Percentiles rank a stretch among this genome's conserved stretches.
phyloP scores from a whole-genome alignment of 2,113 vertebrate genomes.

The Hyla sarda region DNA sequence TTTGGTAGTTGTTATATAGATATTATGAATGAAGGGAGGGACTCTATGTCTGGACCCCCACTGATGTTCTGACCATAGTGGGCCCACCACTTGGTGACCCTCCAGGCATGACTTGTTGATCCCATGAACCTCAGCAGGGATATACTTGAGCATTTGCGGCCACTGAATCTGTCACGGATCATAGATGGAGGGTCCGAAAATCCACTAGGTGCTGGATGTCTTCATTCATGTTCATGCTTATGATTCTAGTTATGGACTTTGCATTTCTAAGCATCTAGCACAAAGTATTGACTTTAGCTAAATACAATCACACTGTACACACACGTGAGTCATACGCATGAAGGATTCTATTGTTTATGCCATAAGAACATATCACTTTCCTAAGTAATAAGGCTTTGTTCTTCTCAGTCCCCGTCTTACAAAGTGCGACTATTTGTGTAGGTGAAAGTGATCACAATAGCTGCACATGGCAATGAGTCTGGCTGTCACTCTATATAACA shows the following conservation, averaged over 20 bases:
- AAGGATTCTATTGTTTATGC: background rate
- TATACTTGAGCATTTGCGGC: too few relatives aligned
- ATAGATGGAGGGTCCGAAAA: too few relatives aligned
- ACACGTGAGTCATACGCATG: conserved; percentile 8
- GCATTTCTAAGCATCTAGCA: background rate
- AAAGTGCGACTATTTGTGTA: background rate
- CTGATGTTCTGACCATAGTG: background rate
- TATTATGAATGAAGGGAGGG: background rate
- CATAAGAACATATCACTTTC: background rate
- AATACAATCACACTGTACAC: background rate
- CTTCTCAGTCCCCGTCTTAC: background rate
- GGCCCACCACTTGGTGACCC: background rate
- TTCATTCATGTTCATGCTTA: too few relatives aligned
- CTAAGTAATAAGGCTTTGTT: background rate
- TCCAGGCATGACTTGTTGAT: background rate
- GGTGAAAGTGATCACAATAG: background rate
- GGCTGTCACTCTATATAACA: background rate
- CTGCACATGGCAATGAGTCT: background rate
- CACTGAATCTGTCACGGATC: too few relatives aligned
- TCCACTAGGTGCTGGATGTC: background rate
- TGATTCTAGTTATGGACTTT: background rate
- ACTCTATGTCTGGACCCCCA: background rate
- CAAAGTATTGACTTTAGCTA: background rate
- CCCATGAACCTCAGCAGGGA: too few relatives aligned
- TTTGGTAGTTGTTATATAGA: background rate